Evolutionary conservation across 2,888 invertebrate species (phyloP), one percentile per base, ranked within the genome.

Genomic region (Drosophila falleni): DNA sequence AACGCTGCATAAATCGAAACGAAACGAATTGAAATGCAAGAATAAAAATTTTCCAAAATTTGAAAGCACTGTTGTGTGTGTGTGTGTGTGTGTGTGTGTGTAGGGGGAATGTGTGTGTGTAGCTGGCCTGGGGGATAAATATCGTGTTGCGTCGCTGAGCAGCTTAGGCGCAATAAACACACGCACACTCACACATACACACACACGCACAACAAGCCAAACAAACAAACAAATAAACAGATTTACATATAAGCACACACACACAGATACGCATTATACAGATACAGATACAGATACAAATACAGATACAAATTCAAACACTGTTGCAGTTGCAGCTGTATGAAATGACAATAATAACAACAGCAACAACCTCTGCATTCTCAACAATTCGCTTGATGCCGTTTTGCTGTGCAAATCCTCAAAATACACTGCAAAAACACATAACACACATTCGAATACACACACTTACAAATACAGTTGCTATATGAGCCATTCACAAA

Each of bases 321-420:
- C 29, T 31, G 13, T 46, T 41, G 13, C 49, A 39, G 41, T 10
- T 62, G 41, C 56, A 59, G 46, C 13, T 58, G 55, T 61, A 69
- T 87, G 61, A 79, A 70, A 75, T 65, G 71, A 72, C 74, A 80
- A 63, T 65, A 73, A 71, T 54, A 79, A 75, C 63, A 67, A 68
- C 62, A 31, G 10, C 10, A 31, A 31, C 71, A 60, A 58, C 56
- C 53, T 62, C 11, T 54, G 8, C 49, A 47, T 16, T 33, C 47
- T 59, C 46, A 41, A 58, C 56, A 54, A 39, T 54, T 47, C 55
- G 58, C 63, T 54, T 49, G 61, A 37, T 70, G 69, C 47, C 74
- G 69, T 80, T 89, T 82, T 89, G 89, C 90, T 83, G 77, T 87
- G 89, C 81, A 87, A 89, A 89, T 89, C 90, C 90, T 81, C 87